Conservation (phyloP, 2,797 vertebrate species). For the Malurus leucopterus region DNA sequence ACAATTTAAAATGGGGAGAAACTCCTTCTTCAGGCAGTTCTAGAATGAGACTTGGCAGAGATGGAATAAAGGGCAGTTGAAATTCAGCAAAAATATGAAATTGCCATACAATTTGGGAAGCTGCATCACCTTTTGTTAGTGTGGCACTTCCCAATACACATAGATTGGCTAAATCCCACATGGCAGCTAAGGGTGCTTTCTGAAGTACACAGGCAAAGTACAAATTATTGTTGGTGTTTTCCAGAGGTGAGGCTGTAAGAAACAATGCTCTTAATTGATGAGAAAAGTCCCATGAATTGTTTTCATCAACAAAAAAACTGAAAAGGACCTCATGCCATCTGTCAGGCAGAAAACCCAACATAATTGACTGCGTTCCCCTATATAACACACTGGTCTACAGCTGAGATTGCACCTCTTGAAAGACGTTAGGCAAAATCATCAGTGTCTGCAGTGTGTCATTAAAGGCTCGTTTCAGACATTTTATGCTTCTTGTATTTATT, state of each 20-base stretch:
- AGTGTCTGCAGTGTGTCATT: not conserved
- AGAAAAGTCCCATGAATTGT: not conserved
- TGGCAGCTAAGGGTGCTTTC: not conserved
- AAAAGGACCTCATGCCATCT: not conserved
- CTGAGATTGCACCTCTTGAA: not conserved
- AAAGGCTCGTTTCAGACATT: not conserved
- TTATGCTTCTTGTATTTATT: slow-evolving; percentile 24
- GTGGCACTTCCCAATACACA: accelerated
- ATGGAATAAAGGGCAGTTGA: not conserved
- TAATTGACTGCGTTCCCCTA: not conserved
- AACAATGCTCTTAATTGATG: not conserved
- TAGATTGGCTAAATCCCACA: not conserved
- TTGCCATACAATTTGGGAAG: not conserved
- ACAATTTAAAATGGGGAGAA: not conserved
- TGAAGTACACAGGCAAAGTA: not conserved
- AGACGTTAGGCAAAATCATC: not conserved
- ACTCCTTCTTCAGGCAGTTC: not conserved
- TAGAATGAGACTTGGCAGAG: not conserved
- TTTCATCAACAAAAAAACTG: not conserved
- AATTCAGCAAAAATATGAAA: not conserved
- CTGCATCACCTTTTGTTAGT: not conserved
- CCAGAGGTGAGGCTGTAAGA: not conserved
- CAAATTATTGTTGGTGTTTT: not conserved
- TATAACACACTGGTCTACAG: not conserved
- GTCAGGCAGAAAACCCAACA: not conserved